These are phyloP conservation scores for Leucoraja erinaceus DNA, from an alignment of 2,113 vertebrate genomes.

Conservation along the genomic window DNA sequence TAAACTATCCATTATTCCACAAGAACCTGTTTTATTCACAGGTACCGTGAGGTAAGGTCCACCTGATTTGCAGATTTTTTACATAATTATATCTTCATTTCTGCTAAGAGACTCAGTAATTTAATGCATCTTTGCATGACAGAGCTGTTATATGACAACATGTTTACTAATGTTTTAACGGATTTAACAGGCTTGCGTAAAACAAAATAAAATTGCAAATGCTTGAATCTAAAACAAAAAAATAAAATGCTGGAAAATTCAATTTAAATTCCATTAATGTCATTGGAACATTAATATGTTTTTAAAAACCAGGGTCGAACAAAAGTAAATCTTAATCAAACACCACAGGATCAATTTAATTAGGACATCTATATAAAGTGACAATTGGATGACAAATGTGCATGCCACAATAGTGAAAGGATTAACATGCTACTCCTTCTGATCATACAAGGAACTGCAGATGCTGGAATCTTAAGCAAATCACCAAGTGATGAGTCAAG, in stretches of 20 bases:
- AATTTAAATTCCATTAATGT: background rate
- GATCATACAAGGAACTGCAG: background rate
- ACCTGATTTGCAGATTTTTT: background rate
- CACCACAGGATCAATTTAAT: background rate
- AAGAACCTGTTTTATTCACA: slow-evolving; percentile 85
- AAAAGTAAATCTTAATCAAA: background rate
- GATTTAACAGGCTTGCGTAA: too few relatives aligned
- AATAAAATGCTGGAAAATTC: too few relatives aligned
- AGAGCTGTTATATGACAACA: background rate
- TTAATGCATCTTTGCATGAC: background rate
- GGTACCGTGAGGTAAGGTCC: slow-evolving; percentile 77
- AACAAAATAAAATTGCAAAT: too few relatives aligned
- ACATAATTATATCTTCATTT: background rate
- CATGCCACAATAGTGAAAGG: too few relatives aligned
- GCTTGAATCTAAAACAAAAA: too few relatives aligned
- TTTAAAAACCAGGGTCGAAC: background rate
- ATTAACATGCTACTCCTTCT: background rate
- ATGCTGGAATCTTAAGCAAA: too few relatives aligned
- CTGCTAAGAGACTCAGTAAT: background rate
- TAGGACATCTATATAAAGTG: background rate
- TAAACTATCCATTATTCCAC: slow-evolving; percentile 88
- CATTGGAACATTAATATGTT: background rate
- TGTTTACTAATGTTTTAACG: background rate
- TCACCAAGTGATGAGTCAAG: too few relatives aligned
- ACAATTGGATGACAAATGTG: background rate